Conservation (phyloP, 2,113 vertebrate genomes). For the Grus americana region DNA sequence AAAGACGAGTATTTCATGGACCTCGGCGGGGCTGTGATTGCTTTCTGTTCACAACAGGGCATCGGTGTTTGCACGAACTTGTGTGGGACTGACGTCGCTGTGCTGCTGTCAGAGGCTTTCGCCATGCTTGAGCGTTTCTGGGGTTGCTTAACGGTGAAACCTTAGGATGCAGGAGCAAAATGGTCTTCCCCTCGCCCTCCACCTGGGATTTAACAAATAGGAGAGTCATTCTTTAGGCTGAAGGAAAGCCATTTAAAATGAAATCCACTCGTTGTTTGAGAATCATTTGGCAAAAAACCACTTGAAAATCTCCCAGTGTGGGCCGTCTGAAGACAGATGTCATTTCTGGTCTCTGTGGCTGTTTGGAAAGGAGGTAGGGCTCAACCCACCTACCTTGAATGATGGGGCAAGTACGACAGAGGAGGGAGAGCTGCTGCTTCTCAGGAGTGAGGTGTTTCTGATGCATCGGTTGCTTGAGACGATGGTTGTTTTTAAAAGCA, state of each 20-base stretch:
- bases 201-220: background rate
- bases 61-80: background rate
- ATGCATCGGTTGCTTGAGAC: background rate
- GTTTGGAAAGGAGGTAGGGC: background rate
- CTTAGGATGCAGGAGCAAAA: background rate
- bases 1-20: background rate
- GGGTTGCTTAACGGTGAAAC: background rate
- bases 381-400: background rate
- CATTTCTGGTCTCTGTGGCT: background rate
- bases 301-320: background rate
- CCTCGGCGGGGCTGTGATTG: background rate
- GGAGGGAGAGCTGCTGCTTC: background rate
- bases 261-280: background rate
- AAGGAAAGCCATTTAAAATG: background rate
- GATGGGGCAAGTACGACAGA: background rate
- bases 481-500: background rate
- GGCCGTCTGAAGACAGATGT: background rate
- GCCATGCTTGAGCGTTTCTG: background rate
- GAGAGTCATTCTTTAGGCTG: background rate
- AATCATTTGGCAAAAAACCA: background rate
- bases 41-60: background rate
- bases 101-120: background rate
- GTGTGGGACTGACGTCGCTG: background rate
- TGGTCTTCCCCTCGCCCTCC: background rate
- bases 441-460: background rate